Conservation (phyloP, 1,140 invertebrate genomes). For the Aphaenogaster rudis region DNA sequence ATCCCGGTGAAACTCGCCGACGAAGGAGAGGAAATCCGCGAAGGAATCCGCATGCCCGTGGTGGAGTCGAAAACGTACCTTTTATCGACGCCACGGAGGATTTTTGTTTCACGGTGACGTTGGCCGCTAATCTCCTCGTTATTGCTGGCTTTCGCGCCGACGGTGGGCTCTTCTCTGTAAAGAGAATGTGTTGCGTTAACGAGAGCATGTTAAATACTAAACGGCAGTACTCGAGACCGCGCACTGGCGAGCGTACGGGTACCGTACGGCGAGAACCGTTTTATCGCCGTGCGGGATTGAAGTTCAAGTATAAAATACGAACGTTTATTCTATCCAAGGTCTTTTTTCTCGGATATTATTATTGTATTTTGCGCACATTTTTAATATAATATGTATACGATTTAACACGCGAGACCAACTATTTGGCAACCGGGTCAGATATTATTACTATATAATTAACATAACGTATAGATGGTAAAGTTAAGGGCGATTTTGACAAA, state of each 20-base stretch:
- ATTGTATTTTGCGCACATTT: background rate
- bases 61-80: conserved; percentile 57
- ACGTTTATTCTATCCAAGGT: background rate
- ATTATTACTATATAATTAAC: background rate
- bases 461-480: background rate
- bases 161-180: conserved; percentile 81
- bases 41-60: background rate
- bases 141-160: conserved; percentile 76
- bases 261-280: conserved; percentile 74
- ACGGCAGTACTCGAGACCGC: conserved; percentile 44
- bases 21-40: background rate
- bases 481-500: background rate
- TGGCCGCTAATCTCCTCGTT: conserved; percentile 72
- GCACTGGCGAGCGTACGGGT: conserved; percentile 35
- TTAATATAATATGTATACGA: background rate
- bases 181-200: conserved; percentile 71
- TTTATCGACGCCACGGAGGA: conserved; percentile 62
- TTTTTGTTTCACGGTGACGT: conserved; percentile 67
- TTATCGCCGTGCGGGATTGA: conserved; percentile 59
- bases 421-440: background rate
- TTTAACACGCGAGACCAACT: background rate
- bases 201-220: conserved; percentile 65
- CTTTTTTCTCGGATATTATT: conserved; percentile 5
- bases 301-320: conserved; percentile 5
- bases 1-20: background rate